These are phyloP conservation scores for Lycia hirtaria DNA, from an alignment of 2,888 invertebrate genomes.

Conservation along the genomic window DNA sequence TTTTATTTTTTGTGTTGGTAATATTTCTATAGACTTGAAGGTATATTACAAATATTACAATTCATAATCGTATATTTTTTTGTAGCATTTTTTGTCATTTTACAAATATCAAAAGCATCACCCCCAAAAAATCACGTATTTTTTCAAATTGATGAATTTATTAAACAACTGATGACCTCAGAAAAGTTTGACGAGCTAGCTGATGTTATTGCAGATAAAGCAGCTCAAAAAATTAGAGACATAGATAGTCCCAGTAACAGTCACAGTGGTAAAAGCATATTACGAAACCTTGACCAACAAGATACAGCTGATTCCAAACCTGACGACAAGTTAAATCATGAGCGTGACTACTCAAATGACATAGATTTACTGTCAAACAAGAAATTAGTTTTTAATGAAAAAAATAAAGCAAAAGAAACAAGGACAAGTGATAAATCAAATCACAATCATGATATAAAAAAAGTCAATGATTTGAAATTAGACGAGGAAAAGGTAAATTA, in stretches of 20 bases:
- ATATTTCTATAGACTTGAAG: too few relatives aligned
- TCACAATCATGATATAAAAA: not conserved
- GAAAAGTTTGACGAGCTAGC: conserved; percentile 53
- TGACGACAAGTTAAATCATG: conserved; percentile 3
- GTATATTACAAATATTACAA: not conserved
- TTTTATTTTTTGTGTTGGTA: too few relatives aligned
- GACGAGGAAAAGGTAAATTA: not conserved
- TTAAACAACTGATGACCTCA: conserved; percentile 50
- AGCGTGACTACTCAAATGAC: not conserved
- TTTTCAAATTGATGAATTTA: conserved; percentile 49
- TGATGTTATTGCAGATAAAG: conserved; percentile 55
- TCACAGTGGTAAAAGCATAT: conserved; percentile 1
- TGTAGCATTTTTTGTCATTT: not conserved
- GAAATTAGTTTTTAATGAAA: not conserved
- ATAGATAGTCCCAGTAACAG: conserved; percentile 19
- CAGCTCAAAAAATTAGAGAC: conserved; percentile 48
- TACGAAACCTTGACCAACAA: not conserved
- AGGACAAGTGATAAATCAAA: not conserved
- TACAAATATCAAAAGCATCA: not conserved
- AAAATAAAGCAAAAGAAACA: not conserved
- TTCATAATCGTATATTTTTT: not conserved
- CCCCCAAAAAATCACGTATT: conserved; percentile 1
- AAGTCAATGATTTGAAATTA: conserved; percentile 21
- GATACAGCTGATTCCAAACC: not conserved
- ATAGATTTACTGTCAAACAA: conserved; percentile 3